Evolutionary conservation across 2,888 invertebrate species (phyloP), one percentile per base, ranked within the genome.

Genomic region (Thereva unica): DNA sequence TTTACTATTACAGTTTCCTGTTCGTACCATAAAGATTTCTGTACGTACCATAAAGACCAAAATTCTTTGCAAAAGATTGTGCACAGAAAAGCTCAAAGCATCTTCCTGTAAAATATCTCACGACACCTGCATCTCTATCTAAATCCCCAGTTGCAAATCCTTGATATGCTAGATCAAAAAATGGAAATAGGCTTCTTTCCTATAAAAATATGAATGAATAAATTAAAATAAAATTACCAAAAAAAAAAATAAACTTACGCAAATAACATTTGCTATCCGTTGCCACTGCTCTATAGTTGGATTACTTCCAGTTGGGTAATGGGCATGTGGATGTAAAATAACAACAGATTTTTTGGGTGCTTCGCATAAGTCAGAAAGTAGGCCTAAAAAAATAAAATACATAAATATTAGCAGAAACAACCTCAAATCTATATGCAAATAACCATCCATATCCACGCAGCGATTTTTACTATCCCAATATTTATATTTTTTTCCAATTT

Each of bases 11-110:
- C 41, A 40, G 10, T 10, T 10, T 47, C 3, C 12, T 7, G 8
- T 67, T 82, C 87, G 88, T 78, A 92, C 95, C 97, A 83, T 99
- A 99, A 4, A 99, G 85, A 9, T n/a, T 9, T 7, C 12, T 7
- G 8, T 67, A 82, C 87, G 88, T 78, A 92, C 95, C 97, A 83
- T 99, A 99, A 4, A 99, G 85, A 9, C 99, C 99, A 83, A 99
- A 99, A 83, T 99, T 99, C 83, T 99, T 99, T 64, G 98, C 97
- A 83, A 96, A 99, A 9, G 96, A 97, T 83, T 99, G 99, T 1
- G 97, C 90, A 77, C 92, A 91, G 71, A 98, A 84, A 61, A 97
- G 84, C 82, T 99, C 98, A 79, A 97, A 91, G 47, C 95, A 95
- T 66, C 89, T 83, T 68, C 88, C 82, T 2, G 90, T 92, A 83